phyloP scores from a whole-genome alignment of 2,797 vertebrate species.

The Lindbergichthys nudifrons region DNA sequence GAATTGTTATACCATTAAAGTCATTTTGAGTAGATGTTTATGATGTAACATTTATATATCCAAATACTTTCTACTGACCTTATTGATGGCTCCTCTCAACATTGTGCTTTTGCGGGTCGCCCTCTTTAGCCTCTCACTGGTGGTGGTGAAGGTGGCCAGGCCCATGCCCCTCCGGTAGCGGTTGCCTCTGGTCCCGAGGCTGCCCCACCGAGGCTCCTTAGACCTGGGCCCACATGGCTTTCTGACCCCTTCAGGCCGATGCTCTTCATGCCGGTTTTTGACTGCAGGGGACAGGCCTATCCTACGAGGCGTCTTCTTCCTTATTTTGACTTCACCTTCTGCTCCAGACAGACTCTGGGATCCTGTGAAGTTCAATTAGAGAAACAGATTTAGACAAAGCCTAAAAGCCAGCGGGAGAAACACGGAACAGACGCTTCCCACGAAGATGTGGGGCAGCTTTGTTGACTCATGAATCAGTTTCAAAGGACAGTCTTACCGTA shows the following conservation, averaged over 20 bases:
- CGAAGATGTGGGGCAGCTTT: constrained; percentile 41
- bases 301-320: constrained; percentile 86
- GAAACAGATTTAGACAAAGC: constrained; percentile 60
- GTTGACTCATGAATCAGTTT: constrained; percentile 58
- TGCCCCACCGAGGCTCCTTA: constrained; percentile 86
- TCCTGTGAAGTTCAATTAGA: constrained; percentile 76
- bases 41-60: background rate
- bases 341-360: constrained; percentile 75
- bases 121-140: constrained; percentile 90
- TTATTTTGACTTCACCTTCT: constrained; percentile 94
- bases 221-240: constrained; percentile 80
- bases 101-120: constrained; percentile 90
- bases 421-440: constrained; percentile 66
- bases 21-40: background rate
- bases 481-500: constrained; percentile 83
- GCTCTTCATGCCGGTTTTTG: constrained; percentile 72
- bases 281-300: constrained; percentile 61
- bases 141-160: constrained; percentile 78
- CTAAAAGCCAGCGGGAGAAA: constrained; percentile 53
- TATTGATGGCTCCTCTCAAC: constrained; percentile 86
- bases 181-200: constrained; percentile 68
- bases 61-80: constrained; percentile 60
- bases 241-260: constrained; percentile 77
- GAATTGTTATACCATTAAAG: background rate
- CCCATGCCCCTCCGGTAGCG: constrained; percentile 79